These are phyloP conservation scores for Vidua macroura DNA, from an alignment of 2,113 vertebrate genomes.

Conservation along the genomic window DNA sequence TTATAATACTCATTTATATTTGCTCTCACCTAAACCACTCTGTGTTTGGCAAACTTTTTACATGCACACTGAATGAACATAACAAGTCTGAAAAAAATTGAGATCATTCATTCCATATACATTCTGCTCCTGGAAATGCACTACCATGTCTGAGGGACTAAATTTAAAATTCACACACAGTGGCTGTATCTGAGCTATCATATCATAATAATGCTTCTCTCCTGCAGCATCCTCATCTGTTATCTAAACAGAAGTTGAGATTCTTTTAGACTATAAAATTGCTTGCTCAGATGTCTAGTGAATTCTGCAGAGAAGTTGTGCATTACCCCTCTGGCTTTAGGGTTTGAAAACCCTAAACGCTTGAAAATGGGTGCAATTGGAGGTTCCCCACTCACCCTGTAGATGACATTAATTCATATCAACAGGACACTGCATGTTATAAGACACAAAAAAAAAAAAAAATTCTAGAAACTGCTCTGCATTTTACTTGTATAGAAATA, in stretches of 20 bases:
- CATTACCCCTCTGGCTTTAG: neutral
- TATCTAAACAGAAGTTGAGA: constrained; percentile 34
- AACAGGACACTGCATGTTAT: neutral
- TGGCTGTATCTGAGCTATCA: neutral
- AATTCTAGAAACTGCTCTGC: neutral
- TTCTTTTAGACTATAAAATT: constrained; percentile 8
- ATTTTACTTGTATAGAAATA: neutral
- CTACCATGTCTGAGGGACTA: constrained; percentile 4
- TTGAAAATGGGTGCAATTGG: neutral
- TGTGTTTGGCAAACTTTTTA: neutral
- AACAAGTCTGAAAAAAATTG: neutral
- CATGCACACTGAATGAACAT: neutral
- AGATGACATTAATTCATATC: constrained; percentile 13
- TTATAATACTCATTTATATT: neutral
- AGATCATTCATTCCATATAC: neutral
- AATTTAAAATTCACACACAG: constrained; percentile 27
- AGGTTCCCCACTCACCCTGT: neutral
- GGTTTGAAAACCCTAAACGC: neutral
- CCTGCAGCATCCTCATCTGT: constrained; percentile 25
- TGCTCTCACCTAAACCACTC: neutral
- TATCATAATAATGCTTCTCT: constrained; percentile 22
- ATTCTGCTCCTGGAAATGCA: neutral
- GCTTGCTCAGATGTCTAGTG: neutral
- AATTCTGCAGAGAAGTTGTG: constrained; percentile 4
- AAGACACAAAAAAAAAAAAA: neutral